Percentiles rank a stretch among this genome's conserved stretches.
Conservation (phyloP, 2,888 invertebrate genomes). For the Eupithecia vulgata region DNA sequence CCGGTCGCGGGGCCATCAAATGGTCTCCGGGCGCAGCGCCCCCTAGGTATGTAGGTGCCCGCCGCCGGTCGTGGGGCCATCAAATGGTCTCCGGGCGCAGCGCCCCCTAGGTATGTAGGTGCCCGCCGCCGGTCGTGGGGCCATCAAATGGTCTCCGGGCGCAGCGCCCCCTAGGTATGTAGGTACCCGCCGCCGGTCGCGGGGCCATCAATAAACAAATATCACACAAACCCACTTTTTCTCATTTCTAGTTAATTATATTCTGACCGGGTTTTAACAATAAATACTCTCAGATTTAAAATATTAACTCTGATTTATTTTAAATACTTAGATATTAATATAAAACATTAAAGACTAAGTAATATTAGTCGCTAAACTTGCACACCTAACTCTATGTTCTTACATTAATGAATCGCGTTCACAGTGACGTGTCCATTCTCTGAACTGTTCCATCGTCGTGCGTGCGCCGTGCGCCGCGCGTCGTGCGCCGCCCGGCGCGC, state of each 20-base stretch:
- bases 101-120: too few relatives aligned
- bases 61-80: too few relatives aligned
- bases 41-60: too few relatives aligned
- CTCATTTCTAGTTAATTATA: conserved; percentile 52
- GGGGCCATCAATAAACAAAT: conserved; percentile 55
- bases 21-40: too few relatives aligned
- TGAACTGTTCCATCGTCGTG: background rate
- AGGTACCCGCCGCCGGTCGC: conserved; percentile 40
- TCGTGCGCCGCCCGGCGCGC: background rate
- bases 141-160: too few relatives aligned
- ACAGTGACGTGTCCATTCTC: conserved; percentile 28
- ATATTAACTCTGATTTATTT: conserved; percentile 80
- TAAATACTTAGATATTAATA: conserved; percentile 79
- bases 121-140: too few relatives aligned
- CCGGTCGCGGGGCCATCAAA: too few relatives aligned
- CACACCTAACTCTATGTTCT: conserved; percentile 41
- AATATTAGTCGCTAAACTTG: conserved; percentile 66
- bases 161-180: conserved; percentile 20
- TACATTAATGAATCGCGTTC: conserved; percentile 39
- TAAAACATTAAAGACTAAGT: conserved; percentile 78
- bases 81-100: too few relatives aligned
- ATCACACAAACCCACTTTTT: conserved; percentile 47
- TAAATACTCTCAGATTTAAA: conserved; percentile 71
- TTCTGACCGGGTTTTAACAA: conserved; percentile 69
- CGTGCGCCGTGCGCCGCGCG: background rate